These are phyloP conservation scores for Coregonus suidteri DNA, from an alignment of 2,797 vertebrate genomes.

Conservation along the genomic window DNA sequence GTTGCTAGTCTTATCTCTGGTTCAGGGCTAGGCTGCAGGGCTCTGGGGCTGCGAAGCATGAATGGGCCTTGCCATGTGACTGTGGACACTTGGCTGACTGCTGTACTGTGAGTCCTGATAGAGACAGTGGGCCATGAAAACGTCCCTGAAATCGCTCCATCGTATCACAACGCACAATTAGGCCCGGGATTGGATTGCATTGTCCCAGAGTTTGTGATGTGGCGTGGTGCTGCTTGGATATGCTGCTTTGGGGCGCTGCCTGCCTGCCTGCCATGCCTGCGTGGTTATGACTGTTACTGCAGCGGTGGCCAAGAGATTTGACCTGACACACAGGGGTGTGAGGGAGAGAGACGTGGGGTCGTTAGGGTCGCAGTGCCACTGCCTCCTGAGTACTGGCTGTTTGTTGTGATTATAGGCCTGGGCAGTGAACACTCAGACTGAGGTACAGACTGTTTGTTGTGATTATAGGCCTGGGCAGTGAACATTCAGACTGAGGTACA, in stretches of 20 bases:
- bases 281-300: background rate
- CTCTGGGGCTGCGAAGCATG: background rate
- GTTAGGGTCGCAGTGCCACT: slow-evolving; percentile 8
- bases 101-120: slow-evolving; percentile 4
- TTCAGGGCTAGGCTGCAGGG: background rate
- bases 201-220: slow-evolving; percentile 50
- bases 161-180: slow-evolving; percentile 68
- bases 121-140: slow-evolving; percentile 53
- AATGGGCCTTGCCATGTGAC: slow-evolving; percentile 4
- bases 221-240: slow-evolving; percentile 33
- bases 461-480: slow-evolving; percentile 6
- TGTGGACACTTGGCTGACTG: background rate
- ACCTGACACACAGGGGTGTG: slow-evolving; percentile 3
- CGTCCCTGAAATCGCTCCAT: slow-evolving; percentile 60
- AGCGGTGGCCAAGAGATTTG: slow-evolving; percentile 12
- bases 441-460: slow-evolving; percentile 33
- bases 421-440: slow-evolving; percentile 23
- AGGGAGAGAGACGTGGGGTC: slow-evolving; percentile 39
- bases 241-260: background rate
- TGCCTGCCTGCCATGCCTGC: background rate
- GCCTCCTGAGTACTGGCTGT: slow-evolving; percentile 37
- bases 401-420: slow-evolving; percentile 13
- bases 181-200: slow-evolving; percentile 42
- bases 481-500: slow-evolving; percentile 29
- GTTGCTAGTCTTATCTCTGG: slow-evolving; percentile 7